These are phyloP conservation scores for Lethenteron camtschaticum DNA, from an alignment of 2,113 vertebrate genomes.

Conservation along the genomic window DNA sequence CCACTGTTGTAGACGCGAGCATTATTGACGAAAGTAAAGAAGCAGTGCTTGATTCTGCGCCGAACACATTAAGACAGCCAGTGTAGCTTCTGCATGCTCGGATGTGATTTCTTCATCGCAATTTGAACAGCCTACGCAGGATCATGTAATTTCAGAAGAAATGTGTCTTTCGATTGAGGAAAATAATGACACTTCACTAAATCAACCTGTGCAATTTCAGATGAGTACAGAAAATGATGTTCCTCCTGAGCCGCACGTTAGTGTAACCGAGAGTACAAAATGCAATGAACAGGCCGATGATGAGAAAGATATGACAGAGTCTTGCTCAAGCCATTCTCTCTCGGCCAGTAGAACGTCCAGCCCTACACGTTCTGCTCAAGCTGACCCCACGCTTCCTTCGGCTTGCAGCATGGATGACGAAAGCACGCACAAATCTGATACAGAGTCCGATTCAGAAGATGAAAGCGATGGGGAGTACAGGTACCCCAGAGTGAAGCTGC, in stretches of 20 bases:
- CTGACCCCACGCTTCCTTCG: neutral
- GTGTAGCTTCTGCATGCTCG: neutral
- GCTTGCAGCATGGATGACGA: neutral
- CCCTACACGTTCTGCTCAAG: neutral
- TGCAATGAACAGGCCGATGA: neutral
- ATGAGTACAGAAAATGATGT: neutral
- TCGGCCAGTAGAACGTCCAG: neutral
- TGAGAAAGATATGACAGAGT: neutral
- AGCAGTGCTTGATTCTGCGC: too few relatives aligned
- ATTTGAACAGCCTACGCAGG: neutral
- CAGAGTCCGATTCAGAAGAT: slow-evolving; percentile 3
- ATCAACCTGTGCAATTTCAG: too few relatives aligned
- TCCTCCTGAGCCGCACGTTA: neutral
- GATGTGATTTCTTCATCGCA: neutral
- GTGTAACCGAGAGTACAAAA: neutral
- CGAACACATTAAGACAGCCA: neutral
- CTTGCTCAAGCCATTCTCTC: neutral
- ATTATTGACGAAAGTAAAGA: too few relatives aligned
- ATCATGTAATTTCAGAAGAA: neutral
- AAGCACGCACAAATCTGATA: neutral
- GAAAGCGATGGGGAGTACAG: slow-evolving; percentile 4
- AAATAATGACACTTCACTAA: neutral
- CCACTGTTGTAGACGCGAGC: too few relatives aligned
- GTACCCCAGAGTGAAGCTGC: neutral
- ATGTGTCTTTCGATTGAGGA: neutral